These are phyloP conservation scores for Capromys pilorides DNA, from an alignment of 2,797 vertebrate genomes.

Conservation along the genomic window DNA sequence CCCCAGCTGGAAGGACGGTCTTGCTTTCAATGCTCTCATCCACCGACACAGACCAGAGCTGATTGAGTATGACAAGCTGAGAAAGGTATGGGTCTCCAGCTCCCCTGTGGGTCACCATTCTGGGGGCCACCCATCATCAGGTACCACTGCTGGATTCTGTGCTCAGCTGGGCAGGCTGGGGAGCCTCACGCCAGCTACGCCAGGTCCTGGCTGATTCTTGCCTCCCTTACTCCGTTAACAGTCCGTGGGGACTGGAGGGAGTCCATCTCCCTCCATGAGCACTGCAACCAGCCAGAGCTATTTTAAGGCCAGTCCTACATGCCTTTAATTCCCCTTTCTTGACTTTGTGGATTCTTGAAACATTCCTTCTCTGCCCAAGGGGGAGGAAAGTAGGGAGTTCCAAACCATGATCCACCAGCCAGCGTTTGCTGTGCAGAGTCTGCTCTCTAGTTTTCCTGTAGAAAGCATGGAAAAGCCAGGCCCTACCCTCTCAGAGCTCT, in stretches of 20 bases:
- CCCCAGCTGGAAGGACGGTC: constrained; percentile 95
- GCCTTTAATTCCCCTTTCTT: neutral
- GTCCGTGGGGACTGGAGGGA: fast-evolving
- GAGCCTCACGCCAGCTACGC: neutral
- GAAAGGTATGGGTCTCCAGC: constrained; percentile 87
- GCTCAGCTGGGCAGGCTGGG: neutral
- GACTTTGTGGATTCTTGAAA: constrained; percentile 43
- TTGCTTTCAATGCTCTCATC: constrained; percentile 96
- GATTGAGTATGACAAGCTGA: constrained; percentile 95
- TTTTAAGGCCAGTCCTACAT: neutral
- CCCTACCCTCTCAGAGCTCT: neutral
- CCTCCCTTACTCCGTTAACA: neutral
- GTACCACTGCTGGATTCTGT: neutral
- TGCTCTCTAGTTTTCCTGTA: neutral
- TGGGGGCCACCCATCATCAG: fast-evolving
- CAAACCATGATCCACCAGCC: fast-evolving
- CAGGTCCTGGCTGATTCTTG: neutral
- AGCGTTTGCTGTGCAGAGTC: neutral
- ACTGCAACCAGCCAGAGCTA: neutral
- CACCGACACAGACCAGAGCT: constrained; percentile 96
- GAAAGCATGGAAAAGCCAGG: neutral
- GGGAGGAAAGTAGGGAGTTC: neutral
- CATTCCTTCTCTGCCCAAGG: neutral
- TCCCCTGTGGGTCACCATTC: neutral
- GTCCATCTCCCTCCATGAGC: neutral